Base-by-base conservation (phyloP, 1,140 invertebrate species). In the Elysia chlorotica region DNA sequence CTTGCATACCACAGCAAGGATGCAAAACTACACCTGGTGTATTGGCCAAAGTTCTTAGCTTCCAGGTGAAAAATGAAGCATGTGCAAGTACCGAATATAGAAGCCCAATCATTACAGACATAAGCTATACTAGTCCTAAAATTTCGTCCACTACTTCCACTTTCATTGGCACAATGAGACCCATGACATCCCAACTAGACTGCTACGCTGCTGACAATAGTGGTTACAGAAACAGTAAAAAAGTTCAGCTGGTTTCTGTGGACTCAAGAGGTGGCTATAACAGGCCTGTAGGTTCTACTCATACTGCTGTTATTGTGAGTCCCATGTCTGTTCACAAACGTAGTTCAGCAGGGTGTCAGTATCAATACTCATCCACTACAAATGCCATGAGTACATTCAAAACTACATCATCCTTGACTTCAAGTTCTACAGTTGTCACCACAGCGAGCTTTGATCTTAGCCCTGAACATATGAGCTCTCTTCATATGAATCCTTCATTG, bases 151-250 rank as follows among this genome's bases (percentile, higher is more conserved):
- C 41, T 3, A 54, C 38, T 31, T 67, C 65, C 19, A 37, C 65
- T 1, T 67, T 67, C 48, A 54, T 67, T 53, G 65, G 65, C n/a
- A 67, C 65, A 21, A 67, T 67, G 65, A 48, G 48, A 33, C 65
- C 65, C 6, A 53, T 67, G 17, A 37, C 21, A 5, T 19, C 48
- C 23, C 63, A 37, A 25, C 23, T 25, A 1, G 14, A 14, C 5
- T 33, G 23, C 2, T 38, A 25, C 2, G n/a, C n/a, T n/a, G n/a
- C n/a, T n/a, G n/a, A n/a, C n/a, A n/a, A n/a, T n/a, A n/a, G n/a
- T n/a, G 17, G 25, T 1, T 19, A 33, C n/a, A 67, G 25, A 30
- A n/a, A 38, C 1, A 33, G 19, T n/a, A 53, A 38, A 2, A 38
- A 67, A 21, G 37, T 67, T 31, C 65, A 67, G 19, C 21, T 67